Evolutionary conservation across 92 coral and sea anemone genomes (phyloP).

Genomic region (Galaxea fascicularis): DNA sequence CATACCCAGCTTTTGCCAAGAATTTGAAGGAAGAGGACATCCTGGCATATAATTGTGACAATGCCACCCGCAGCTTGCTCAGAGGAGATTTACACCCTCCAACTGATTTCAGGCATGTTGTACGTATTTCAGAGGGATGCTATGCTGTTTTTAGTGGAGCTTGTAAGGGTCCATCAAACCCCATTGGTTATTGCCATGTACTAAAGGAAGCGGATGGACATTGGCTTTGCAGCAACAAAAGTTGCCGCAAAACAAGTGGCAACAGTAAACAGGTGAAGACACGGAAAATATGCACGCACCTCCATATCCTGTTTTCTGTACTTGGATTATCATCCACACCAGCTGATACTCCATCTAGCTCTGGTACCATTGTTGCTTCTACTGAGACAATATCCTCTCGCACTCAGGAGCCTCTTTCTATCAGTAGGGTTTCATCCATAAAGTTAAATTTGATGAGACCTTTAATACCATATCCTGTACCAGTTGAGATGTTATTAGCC

Average conservation of each 20-base stretch:
- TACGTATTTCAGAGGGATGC: not conserved
- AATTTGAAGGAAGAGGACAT: no score
- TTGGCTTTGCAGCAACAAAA: not conserved
- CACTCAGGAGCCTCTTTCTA: no score
- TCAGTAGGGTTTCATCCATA: no score
- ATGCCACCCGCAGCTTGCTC: not conserved
- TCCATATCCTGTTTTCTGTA: not conserved
- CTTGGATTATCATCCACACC: not conserved
- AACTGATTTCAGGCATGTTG: not conserved
- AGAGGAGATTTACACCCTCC: not conserved
- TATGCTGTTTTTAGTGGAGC: not conserved
- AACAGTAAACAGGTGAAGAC: not conserved
- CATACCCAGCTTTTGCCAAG: no score
- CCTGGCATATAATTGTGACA: not conserved
- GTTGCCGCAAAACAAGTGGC: not conserved
- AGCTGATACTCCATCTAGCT: not conserved
- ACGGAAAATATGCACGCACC: not conserved
- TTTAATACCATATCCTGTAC: no score
- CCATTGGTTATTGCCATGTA: constrained; percentile 8
- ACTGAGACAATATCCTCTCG: no score
- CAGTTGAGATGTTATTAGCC: no score
- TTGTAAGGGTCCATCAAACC: constrained; percentile 7
- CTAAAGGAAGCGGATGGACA: not conserved
- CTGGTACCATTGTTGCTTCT: no score
- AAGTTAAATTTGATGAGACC: no score